phyloP scores from a whole-genome alignment of 2,888 invertebrate species.

The Hermaeophaga mercurialis region DNA sequence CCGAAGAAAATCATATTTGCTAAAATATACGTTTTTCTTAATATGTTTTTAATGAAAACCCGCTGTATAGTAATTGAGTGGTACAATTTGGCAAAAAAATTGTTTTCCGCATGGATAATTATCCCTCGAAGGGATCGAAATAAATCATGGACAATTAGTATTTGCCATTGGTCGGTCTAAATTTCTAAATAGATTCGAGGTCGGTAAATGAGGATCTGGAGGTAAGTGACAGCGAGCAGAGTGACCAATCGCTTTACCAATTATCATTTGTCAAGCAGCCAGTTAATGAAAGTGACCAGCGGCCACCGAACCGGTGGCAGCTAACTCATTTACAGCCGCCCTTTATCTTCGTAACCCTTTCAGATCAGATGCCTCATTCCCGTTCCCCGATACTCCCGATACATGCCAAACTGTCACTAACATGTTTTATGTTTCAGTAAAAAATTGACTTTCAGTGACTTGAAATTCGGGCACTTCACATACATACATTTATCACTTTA shows the following conservation, averaged over 20 bases:
- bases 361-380: conserved; percentile 37
- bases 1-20: no score
- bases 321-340: conserved; percentile 56
- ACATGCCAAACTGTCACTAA: conserved; percentile 51
- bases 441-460: conserved; percentile 27
- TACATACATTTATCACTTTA: not conserved
- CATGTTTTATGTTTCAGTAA: conserved; percentile 42
- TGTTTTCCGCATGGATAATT: no score
- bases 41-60: no score
- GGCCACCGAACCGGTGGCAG: conserved; percentile 54
- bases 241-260: conserved; percentile 59
- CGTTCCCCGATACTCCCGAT: conserved; percentile 36
- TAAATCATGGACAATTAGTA: conserved; percentile 53
- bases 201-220: conserved; percentile 52
- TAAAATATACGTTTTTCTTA: no score
- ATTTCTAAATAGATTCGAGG: conserved; percentile 49
- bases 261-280: conserved; percentile 60
- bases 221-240: conserved; percentile 57
- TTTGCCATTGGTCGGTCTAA: conserved; percentile 48
- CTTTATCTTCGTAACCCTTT: conserved; percentile 59
- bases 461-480: not conserved
- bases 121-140: conserved; percentile 34
- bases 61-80: no score
- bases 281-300: conserved; percentile 59
- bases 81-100: no score